Base-by-base conservation (phyloP, 2,888 invertebrate genomes). In the Torymus aiolomorphi region DNA sequence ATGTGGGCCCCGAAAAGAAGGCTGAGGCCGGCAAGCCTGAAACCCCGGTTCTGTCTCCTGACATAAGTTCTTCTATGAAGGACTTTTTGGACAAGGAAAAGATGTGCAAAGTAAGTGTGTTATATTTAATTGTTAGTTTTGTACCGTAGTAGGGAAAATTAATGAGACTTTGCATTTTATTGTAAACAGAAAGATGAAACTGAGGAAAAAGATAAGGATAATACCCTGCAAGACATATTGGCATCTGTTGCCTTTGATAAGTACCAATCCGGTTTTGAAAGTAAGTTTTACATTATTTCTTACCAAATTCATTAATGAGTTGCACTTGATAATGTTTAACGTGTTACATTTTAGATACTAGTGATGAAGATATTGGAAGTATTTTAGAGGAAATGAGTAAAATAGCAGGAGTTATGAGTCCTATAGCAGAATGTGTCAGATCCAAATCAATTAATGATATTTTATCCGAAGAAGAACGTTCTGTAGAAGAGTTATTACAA, bases 311-410 rank as follows among this genome's bases (percentile, higher is more conserved):
- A 42, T 42, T 42, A 42, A 8, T 42, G 42, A 42, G 8, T 8
- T 42, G 4, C 42, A 42, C 8, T 42, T 42, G 8, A 42, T 42
- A 42, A 42, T 1, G 8, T 42, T 42, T 5, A 42, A 42, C 42
- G 4, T 5, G 10, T 70, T n/a, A 63, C 74, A 16, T 42, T 42
- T 42, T 24, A 90, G 89, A 88, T 86, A 88, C 89, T 2, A 89
- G 89, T 11, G 90, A 90, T 51, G 89, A 90, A 57, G 90, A 90
- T 24, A 89, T 90, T 56, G 89, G 89, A 57, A 89, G 88, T 80
- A 87, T 90, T 72, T 81, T 90, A 24, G 90, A 90, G 76, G 90
- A 90, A 80, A 89, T 90, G 85, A 90, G 88, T 76, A 90, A 89
- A 82, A 88, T 89, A 31, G 89, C 89, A 2, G 88, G 86, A 12